Evolutionary conservation across 2,797 vertebrate genomes (phyloP), one percentile per base, ranked within the genome.

Genomic region (Enteromius paludinosus): DNA sequence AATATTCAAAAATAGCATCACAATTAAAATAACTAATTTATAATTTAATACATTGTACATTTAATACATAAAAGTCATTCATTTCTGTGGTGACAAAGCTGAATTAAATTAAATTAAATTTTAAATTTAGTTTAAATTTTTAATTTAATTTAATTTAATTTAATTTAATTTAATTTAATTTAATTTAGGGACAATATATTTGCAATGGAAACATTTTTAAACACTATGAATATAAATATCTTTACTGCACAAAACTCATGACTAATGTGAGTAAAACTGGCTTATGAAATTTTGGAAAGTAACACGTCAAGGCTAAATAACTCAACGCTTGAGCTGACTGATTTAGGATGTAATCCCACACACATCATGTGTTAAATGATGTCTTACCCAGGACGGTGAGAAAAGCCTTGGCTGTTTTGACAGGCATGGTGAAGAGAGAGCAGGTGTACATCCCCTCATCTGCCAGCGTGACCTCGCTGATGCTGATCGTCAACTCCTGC

Each of bases 371-470:
- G 73, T 70, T 38, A 23, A 79, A 43, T 56, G 20, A 43, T 30
- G 43, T 76, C 97, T 97, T 89, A 99, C 98, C 98, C 0, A 99
- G 93, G 72, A 99, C 97, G 0, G 96, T 99, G 87, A 99, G 95
- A 92, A 96, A 99, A 92, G 98, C 97, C 93, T 97, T 99, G 91
- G 97, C 97, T 59, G 96, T 99, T 93, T 97, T 98, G 91, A 99
- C 96, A 33, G 98, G 98, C 98, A 99, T 98, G 77, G 98, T 99
- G 94, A 99, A 99, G 86, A 99, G 95, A 23, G 98, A 98, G 86
- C 98, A 99, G 90, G 98, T 99, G 90, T 99, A 99, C 89, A 96
- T 96, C 83, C 98, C 98, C 90, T 99, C 98, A 62, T 99, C 98
- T 0, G 95, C 93, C 90, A 99, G 95, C 3, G 95, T 93, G 84